Base-by-base conservation (phyloP, 2,888 invertebrate species). In the Blomia tropicalis region DNA sequence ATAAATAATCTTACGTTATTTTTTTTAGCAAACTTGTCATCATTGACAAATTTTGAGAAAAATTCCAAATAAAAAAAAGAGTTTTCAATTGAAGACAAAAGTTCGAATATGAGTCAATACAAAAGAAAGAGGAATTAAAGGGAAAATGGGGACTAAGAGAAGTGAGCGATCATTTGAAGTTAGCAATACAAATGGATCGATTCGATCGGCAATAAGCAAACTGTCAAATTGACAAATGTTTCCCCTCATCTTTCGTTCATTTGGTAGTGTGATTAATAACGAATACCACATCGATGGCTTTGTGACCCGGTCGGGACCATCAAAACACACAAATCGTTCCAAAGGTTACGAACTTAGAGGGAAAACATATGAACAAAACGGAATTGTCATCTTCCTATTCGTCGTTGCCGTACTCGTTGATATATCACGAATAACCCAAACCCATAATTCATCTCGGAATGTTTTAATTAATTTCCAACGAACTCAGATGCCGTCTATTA, bases 381-480 rank as follows among this genome's bases (percentile, higher is more conserved):
- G n/a, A n/a, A n/a, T n/a, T n/a, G n/a, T n/a, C n/a, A n/a, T n/a
- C n/a, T n/a, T n/a, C n/a, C n/a, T n/a, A n/a, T n/a, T n/a, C n/a
- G 36, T 36, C 7, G 17, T 36, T 36, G 36, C 17, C 36, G 36
- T 17, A 7, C 7, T 36, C 36, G 51, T 47, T n/a, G 51, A 47
- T 47, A 47, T 47, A 47, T 47, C 51, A 47, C 51, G 7, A 47
- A 11, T 47, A n/a, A n/a, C n/a, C n/a, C 51, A 47, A 7, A 47
- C 7, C 22, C 51, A 47, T 47, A 47, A 25, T 47, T 47, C 51
- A 47, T 47, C 51, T 25, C 36, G 36, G 36, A 11, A 27, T 19
- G 51, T 47, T 47, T 47, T 47, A 47, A 47, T 47, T 47, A 47
- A 47, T 47, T 47, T 47, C 51, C 22, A 47, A 47, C n/a, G n/a